Evolutionary conservation across 2,888 invertebrate genomes (phyloP).

Genomic region (Belgica antarctica): DNA sequence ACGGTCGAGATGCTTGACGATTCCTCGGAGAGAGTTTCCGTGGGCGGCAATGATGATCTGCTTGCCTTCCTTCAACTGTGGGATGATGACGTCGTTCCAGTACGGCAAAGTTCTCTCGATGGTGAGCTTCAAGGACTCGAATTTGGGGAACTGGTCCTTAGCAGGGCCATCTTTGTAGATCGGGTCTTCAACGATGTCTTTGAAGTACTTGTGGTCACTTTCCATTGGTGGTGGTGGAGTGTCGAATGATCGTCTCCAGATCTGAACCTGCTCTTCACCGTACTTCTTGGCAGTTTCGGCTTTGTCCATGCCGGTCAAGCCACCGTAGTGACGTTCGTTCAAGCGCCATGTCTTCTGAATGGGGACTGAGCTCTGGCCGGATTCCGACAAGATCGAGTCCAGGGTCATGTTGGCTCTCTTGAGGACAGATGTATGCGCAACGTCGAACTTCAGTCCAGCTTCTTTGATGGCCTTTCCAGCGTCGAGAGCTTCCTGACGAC

Average conservation of each 20-base stretch:
- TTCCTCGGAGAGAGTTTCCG: slow-evolving; percentile 80
- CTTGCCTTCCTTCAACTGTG: slow-evolving; percentile 75
- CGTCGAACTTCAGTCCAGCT: slow-evolving; percentile 69
- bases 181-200: slow-evolving; percentile 71
- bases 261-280: slow-evolving; percentile 80
- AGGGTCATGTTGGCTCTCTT: slow-evolving; percentile 75
- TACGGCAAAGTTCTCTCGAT: slow-evolving; percentile 80
- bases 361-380: slow-evolving; percentile 66
- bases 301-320: slow-evolving; percentile 80
- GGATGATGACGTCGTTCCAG: slow-evolving; percentile 79
- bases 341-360: slow-evolving; percentile 75
- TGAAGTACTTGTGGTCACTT: slow-evolving; percentile 70
- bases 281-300: slow-evolving; percentile 80
- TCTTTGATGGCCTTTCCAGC: slow-evolving; percentile 73
- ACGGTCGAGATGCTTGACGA: slow-evolving; percentile 83
- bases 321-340: slow-evolving; percentile 85
- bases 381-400: slow-evolving; percentile 64
- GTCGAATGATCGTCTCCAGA: slow-evolving; percentile 83
- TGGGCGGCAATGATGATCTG: slow-evolving; percentile 79
- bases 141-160: slow-evolving; percentile 73
- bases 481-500: slow-evolving; percentile 52
- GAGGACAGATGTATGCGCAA: slow-evolving; percentile 77
- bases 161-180: slow-evolving; percentile 72
- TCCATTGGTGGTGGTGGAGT: slow-evolving; percentile 80
- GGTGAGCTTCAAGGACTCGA: slow-evolving; percentile 78